A percentile compares a stretch with the other conserved stretches of the same genome.
These are phyloP conservation scores for Burhinus bistriatus DNA, from an alignment of 2,113 vertebrate genomes.

Conservation along the genomic window DNA sequence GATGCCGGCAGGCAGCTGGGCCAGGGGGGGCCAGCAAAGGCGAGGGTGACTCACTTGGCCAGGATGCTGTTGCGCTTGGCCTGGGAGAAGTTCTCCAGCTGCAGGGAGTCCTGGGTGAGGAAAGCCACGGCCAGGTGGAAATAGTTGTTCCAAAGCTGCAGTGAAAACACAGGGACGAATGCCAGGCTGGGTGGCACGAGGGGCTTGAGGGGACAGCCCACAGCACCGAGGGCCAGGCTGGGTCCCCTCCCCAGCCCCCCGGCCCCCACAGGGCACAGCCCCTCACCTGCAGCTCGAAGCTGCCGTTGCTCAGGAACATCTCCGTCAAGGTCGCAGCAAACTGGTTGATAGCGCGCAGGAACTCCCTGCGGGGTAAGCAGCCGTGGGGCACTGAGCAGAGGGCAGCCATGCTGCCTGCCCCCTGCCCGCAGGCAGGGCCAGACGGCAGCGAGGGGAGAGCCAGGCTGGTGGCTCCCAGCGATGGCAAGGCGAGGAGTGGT, in stretches of 20 bases:
- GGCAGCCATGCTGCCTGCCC: neutral
- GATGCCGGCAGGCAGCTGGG: rapidly evolving
- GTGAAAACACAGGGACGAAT: neutral
- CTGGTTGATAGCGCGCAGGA: slow-evolving; percentile 54
- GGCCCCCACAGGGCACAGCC: neutral
- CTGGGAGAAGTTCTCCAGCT: slow-evolving; percentile 66
- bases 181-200: neutral
- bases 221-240: too few species aligned
- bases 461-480: neutral
- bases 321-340: slow-evolving; percentile 21
- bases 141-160: slow-evolving; percentile 63
- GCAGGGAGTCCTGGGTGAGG: slow-evolving; percentile 67
- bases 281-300: slow-evolving; percentile 66
- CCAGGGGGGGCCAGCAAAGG: rapidly evolving
- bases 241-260: neutral
- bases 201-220: too few species aligned
- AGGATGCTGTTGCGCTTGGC: slow-evolving; percentile 50
- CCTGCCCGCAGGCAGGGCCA: neutral
- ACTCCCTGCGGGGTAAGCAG: slow-evolving; percentile 4
- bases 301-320: slow-evolving; percentile 40
- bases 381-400: rapidly evolving
- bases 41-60: neutral
- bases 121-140: slow-evolving; percentile 69
- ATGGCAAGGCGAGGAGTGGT: rapidly evolving
- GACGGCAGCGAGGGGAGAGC: neutral